Evolutionary conservation across 1,140 invertebrate species (phyloP).

Genomic region (Drosophila nasuta): DNA sequence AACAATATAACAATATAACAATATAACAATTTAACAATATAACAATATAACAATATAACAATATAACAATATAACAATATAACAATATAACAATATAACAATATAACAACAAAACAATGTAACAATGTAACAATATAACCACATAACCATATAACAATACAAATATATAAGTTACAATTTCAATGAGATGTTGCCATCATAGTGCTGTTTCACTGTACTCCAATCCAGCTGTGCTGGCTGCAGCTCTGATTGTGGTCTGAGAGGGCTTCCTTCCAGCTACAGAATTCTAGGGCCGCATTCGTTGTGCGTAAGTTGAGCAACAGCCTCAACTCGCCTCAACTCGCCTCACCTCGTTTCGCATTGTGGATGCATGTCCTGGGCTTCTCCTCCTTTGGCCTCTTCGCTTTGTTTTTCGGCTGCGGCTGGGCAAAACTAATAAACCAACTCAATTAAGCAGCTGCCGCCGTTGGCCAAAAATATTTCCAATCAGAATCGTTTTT

Average conservation of each 20-base stretch:
- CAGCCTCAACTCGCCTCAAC: no score
- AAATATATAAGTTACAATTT: no score
- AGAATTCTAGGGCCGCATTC: background rate
- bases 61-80: no score
- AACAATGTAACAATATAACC: no score
- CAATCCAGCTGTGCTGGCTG: background rate
- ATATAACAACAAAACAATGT: no score
- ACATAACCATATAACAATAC: no score
- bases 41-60: no score
- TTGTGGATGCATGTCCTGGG: constrained; percentile 28
- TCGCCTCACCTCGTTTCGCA: background rate
- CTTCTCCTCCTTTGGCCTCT: constrained; percentile 6
- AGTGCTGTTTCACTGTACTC: background rate
- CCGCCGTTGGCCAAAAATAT: constrained; percentile 43
- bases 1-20: no score
- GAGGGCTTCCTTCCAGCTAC: background rate
- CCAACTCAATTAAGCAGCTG: constrained; percentile 73
- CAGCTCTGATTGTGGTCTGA: no score
- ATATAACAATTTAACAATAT: no score
- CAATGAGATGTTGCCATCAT: no score
- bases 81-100: no score
- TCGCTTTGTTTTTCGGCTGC: constrained; percentile 10
- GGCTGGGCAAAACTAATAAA: constrained; percentile 62
- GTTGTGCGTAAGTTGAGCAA: background rate
- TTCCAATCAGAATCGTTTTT: constrained; percentile 51